Conservation (phyloP, 2,888 invertebrate species). For the Tillus elongatus region DNA sequence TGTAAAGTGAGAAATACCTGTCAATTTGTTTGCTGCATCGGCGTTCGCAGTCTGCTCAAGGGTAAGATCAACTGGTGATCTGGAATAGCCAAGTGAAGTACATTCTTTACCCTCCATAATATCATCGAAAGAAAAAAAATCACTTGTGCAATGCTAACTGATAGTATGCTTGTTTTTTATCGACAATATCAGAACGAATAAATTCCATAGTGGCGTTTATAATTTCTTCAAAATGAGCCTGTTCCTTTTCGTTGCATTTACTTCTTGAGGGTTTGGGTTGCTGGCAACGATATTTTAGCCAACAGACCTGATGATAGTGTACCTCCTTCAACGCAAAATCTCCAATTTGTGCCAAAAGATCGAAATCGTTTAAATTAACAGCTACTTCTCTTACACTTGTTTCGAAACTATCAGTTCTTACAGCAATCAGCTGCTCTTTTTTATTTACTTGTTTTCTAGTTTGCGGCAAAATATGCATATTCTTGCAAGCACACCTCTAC, state of each 20-base stretch:
- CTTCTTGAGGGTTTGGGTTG: too few species aligned
- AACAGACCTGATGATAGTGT: conserved; percentile 4
- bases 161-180: conserved; percentile 4
- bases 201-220: too few species aligned
- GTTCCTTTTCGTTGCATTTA: too few species aligned
- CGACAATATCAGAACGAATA: too few species aligned
- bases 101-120: too few species aligned
- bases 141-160: conserved; percentile 3
- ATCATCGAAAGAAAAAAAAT: too few species aligned
- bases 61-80: conserved; percentile 2
- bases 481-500: conserved; percentile 4
- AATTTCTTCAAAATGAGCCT: too few species aligned
- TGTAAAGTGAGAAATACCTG: background rate
- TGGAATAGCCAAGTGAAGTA: too few species aligned
- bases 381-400: conserved; percentile 4
- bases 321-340: conserved; percentile 4
- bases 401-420: conserved; percentile 4
- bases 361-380: conserved; percentile 4
- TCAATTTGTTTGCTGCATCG: background rate
- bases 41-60: too few species aligned
- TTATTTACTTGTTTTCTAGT: conserved; percentile 4
- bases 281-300: too few species aligned
- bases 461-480: conserved; percentile 4
- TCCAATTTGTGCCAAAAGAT: conserved; percentile 2
- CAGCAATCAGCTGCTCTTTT: conserved; percentile 4